Percentiles rank a stretch among this genome's conserved stretches.
Evolutionary conservation across 2,797 vertebrate genomes (phyloP).

Genomic region (Amphiprion clarkii): DNA sequence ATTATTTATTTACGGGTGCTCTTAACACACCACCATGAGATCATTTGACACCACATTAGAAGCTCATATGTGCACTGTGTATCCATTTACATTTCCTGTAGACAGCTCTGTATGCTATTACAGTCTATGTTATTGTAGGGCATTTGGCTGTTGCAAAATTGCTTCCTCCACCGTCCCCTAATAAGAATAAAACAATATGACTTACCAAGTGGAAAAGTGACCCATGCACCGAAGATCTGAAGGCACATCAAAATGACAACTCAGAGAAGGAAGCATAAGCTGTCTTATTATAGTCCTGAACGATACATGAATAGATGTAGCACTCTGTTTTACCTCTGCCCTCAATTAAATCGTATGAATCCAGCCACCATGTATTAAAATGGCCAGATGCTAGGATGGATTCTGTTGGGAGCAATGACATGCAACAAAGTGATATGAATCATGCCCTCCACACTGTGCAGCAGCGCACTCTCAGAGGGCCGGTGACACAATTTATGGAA

Average conservation of each 20-base stretch:
- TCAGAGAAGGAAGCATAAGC: conserved; percentile 50
- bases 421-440: conserved; percentile 84
- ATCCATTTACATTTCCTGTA: conserved; percentile 64
- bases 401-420: conserved; percentile 83
- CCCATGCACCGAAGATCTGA: conserved; percentile 46
- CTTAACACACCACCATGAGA: conserved; percentile 2
- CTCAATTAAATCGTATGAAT: conserved; percentile 80
- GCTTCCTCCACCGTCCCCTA: conserved; percentile 58
- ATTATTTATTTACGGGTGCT: conserved; percentile 11
- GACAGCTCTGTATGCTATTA: conserved; percentile 45
- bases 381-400: conserved; percentile 83
- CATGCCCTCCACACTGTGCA: conserved; percentile 49
- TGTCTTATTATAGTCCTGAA: conserved; percentile 59
- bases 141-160: conserved; percentile 57
- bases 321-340: conserved; percentile 73
- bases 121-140: conserved; percentile 61
- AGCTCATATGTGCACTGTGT: conserved; percentile 24
- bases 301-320: conserved; percentile 68
- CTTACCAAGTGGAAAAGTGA: conserved; percentile 63
- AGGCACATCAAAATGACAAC: conserved; percentile 48
- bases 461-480: conserved; percentile 60
- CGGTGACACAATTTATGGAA: conserved; percentile 69
- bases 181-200: conserved; percentile 65
- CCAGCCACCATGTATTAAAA: conserved; percentile 76
- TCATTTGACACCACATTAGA: conserved; percentile 45